Evolutionary conservation across 2,113 vertebrate species (phyloP).

Genomic region (Zeus faber): DNA sequence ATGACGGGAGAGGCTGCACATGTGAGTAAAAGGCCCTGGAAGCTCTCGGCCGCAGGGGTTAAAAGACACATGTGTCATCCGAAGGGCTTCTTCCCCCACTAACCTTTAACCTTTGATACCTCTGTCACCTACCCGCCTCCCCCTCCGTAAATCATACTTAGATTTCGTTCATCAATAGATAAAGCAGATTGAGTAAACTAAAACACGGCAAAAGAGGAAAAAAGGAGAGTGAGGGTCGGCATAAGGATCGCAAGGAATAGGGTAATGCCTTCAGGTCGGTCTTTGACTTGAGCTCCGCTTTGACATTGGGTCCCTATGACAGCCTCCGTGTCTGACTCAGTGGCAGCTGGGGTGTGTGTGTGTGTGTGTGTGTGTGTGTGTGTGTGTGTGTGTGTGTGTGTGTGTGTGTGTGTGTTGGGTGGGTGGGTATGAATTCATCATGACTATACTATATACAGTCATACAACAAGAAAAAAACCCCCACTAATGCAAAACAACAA

Average conservation of each 20-base stretch:
- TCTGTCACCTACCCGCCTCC: too few species aligned
- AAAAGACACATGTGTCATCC: too few species aligned
- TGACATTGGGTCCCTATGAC: conserved; percentile 48
- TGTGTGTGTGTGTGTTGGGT: not conserved
- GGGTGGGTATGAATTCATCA: not conserved
- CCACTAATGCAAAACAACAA: not conserved
- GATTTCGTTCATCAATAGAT: too few species aligned
- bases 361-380: conserved; percentile 19
- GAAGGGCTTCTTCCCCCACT: too few species aligned
- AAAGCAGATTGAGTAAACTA: too few species aligned
- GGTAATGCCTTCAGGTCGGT: conserved; percentile 33
- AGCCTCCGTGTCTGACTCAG: conserved; percentile 32
- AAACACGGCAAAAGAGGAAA: too few species aligned
- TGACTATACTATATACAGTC: conserved; percentile 3
- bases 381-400: not conserved
- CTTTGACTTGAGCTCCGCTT: conserved; percentile 38
- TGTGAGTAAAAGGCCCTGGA: too few species aligned
- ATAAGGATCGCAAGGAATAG: too few species aligned
- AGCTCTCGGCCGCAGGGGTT: too few species aligned
- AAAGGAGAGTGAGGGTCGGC: not conserved
- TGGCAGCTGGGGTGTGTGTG: conserved; percentile 31
- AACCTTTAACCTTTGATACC: too few species aligned
- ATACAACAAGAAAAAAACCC: not conserved
- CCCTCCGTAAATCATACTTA: too few species aligned
- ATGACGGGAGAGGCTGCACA: too few species aligned